These are phyloP conservation scores for Spinus pinus DNA, from an alignment of 2,797 vertebrate species.

Conservation along the genomic window DNA sequence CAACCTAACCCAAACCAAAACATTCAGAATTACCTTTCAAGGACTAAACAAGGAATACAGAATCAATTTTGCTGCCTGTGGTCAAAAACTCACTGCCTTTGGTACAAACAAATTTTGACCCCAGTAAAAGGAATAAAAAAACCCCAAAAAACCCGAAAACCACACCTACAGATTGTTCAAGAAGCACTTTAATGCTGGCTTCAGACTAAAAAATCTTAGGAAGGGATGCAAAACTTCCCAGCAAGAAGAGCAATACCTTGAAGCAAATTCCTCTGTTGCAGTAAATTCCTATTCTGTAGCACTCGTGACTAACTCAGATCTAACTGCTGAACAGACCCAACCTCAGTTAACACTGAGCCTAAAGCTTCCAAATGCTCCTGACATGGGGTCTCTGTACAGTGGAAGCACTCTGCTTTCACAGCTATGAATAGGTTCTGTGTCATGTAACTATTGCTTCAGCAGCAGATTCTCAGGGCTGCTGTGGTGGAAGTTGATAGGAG, in stretches of 20 bases:
- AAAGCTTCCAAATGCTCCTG: neutral
- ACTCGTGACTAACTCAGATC: neutral
- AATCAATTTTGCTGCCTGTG: neutral
- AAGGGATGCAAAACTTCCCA: neutral
- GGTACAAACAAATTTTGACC: neutral
- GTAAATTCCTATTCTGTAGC: neutral
- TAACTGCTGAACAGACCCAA: neutral
- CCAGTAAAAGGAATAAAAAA: neutral
- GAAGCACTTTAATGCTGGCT: neutral
- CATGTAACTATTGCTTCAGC: neutral
- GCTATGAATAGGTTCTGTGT: neutral
- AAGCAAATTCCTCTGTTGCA: neutral
- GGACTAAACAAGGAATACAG: neutral
- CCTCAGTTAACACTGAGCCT: rapidly evolving
- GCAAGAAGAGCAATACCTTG: neutral
- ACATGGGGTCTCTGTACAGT: neutral
- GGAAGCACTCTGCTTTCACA: neutral
- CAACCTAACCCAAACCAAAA: neutral
- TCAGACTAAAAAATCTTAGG: neutral
- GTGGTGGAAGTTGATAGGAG: neutral
- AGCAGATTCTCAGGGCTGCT: neutral
- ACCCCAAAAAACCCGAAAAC: rapidly evolving
- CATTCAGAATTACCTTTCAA: neutral
- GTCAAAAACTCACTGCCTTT: neutral
- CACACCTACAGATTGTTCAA: neutral